Percentiles rank a stretch among this genome's conserved stretches.
Conservation (phyloP, 2,113 vertebrate species). For the Ondatra zibethicus region DNA sequence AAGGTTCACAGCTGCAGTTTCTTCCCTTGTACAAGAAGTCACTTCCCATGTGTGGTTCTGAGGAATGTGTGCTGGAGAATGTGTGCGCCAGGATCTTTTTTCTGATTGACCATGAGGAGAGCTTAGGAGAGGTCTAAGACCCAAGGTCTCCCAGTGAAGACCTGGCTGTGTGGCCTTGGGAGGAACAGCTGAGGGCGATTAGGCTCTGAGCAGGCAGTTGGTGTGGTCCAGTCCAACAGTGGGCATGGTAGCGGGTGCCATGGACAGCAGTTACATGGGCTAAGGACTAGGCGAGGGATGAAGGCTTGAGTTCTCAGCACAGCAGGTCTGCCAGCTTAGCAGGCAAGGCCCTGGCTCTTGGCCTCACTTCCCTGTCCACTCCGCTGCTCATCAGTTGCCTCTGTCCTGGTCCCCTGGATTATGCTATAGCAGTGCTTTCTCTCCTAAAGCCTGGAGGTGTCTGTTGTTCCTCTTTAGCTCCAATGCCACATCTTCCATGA, state of each 20-base stretch:
- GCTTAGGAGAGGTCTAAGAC: constrained; percentile 3
- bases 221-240: background rate
- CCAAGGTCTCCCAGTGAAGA: background rate
- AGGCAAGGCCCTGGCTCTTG: background rate
- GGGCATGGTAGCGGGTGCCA: background rate
- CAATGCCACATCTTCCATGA: constrained; percentile 14
- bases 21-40: constrained; percentile 12
- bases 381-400: background rate
- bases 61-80: background rate
- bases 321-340: background rate
- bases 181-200: background rate
- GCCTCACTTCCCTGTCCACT: background rate
- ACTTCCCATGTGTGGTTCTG: background rate
- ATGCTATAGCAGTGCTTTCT: background rate
- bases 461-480: constrained; percentile 24
- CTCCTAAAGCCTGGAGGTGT: background rate
- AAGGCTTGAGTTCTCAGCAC: background rate
- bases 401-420: constrained; percentile 20
- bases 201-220: background rate
- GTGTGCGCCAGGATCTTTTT: background rate
- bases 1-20: background rate
- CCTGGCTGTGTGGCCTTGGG: constrained; percentile 41
- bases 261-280: background rate
- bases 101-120: background rate
- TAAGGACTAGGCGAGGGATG: background rate